Conservation (phyloP, 2,797 vertebrate genomes). For the Oryzias sinensis region DNA sequence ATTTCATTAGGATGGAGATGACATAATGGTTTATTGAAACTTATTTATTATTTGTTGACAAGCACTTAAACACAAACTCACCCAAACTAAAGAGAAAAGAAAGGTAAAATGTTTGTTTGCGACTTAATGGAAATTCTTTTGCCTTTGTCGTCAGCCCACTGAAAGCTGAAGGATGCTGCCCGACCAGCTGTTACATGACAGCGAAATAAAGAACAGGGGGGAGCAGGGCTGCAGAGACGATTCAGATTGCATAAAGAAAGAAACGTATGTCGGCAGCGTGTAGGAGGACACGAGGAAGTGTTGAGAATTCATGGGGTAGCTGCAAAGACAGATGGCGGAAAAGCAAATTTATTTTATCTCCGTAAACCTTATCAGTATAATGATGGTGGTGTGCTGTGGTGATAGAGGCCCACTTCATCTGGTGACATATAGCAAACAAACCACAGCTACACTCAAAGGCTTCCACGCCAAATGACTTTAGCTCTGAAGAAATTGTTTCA, state of each 20-base stretch:
- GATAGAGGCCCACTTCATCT: conserved; percentile 33
- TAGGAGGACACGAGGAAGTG: conserved; percentile 6
- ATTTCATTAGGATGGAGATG: too few species aligned
- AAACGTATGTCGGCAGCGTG: conserved; percentile 25
- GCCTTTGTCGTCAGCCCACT: too few species aligned
- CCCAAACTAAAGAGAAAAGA: too few species aligned
- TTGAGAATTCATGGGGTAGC: conserved; percentile 29
- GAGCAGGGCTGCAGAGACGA: too few species aligned
- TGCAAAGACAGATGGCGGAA: conserved; percentile 35
- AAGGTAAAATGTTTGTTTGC: too few species aligned
- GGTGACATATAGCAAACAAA: conserved; percentile 13
- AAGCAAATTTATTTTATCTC: conserved; percentile 60
- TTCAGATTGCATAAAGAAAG: not conserved
- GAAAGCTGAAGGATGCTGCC: too few species aligned
- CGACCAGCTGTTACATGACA: too few species aligned
- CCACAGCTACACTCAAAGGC: conserved; percentile 17
- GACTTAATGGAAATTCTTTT: too few species aligned
- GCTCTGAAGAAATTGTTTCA: not conserved
- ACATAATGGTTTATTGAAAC: too few species aligned
- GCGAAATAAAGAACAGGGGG: too few species aligned
- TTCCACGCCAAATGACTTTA: not conserved
- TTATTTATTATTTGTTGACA: too few species aligned
- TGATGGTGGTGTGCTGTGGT: conserved; percentile 24
- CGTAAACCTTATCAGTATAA: conserved; percentile 43
- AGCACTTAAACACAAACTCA: too few species aligned